Conservation (phyloP, 2,797 vertebrate species). For the Hozukius guyotensis region DNA sequence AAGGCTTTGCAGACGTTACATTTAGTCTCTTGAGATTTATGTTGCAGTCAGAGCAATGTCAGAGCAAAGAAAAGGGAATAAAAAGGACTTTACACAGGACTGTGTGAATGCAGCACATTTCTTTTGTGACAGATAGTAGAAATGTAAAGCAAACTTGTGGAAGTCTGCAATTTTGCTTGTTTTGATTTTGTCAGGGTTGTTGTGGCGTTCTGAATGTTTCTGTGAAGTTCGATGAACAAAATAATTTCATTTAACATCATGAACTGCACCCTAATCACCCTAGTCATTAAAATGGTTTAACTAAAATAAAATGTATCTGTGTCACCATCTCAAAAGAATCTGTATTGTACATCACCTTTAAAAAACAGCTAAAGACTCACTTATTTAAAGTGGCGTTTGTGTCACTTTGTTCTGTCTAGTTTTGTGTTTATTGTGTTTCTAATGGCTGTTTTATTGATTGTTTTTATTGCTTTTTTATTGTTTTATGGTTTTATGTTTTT, state of each 20-base stretch:
- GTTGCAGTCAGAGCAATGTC: neutral
- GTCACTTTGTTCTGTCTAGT: no score
- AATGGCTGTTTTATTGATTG: no score
- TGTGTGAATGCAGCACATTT: neutral
- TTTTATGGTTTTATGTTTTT: no score
- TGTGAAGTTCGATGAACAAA: neutral
- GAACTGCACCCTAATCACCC: neutral
- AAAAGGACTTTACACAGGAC: neutral
- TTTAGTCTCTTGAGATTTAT: neutral
- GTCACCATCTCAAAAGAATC: neutral
- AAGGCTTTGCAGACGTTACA: conserved; percentile 8
- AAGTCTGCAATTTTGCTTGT: neutral
- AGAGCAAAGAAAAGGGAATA: conserved; percentile 3
- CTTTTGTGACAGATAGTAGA: neutral
- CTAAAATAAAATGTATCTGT: neutral
- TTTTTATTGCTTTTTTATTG: no score
- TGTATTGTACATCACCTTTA: neutral
- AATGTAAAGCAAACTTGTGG: neutral
- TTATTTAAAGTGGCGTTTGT: no score
- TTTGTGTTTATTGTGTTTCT: no score
- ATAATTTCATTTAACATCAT: neutral
- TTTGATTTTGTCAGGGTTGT: neutral
- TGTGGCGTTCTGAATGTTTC: neutral
- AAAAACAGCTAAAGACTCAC: no score
- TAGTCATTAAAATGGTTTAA: neutral